Evolutionary conservation across 2,888 invertebrate species (phyloP), one percentile per base, ranked within the genome.

Genomic region (Linnaemya tessellans): DNA sequence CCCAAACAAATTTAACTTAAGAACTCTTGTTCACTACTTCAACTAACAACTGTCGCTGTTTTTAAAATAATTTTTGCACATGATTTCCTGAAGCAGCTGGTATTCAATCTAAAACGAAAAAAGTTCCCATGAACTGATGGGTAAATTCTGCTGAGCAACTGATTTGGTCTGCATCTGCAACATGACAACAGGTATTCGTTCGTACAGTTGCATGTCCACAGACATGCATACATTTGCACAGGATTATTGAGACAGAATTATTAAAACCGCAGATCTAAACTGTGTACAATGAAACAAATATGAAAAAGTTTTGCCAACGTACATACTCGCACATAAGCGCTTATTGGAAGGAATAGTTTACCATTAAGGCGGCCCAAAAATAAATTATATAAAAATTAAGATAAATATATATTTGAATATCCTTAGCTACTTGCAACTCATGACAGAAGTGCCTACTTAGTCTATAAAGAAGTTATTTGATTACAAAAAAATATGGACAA

Each of bases 201-300:
- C 5, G 30, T 73, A 10, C 10, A 20, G 25, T 73, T 2, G 20
- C 18, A 58, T 25, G 25, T 15, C 51, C 35, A n/a, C 25, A 65
- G 4, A 11, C 64, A 64, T 0, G 4, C 62, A 35, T n/a, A 49
- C 41, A 65, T 67, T 35, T 46, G 15, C n/a, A 41, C 25, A 65
- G 43, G 30, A 43, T 58, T 58, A 68, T 38, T 49, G 68, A 78
- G 68, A 70, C 68, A 51, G 78, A 78, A 78, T 60, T 78, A 78
- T 80, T 80, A 73, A 71, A 80, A 80, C 80, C 80, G 73, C 80
- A 73, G 15, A 41, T 73, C 80, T 73, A 41, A 65, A 65, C 65
- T 65, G 70, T 74, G 71, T 22, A 84, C 70, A 80, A 80, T 75
- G 65, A 70, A 84, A 84, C 79, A 84, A 83, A 79, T 74, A 70